Base-by-base conservation (phyloP, 2,797 vertebrate genomes). In the Avahi laniger region DNA sequence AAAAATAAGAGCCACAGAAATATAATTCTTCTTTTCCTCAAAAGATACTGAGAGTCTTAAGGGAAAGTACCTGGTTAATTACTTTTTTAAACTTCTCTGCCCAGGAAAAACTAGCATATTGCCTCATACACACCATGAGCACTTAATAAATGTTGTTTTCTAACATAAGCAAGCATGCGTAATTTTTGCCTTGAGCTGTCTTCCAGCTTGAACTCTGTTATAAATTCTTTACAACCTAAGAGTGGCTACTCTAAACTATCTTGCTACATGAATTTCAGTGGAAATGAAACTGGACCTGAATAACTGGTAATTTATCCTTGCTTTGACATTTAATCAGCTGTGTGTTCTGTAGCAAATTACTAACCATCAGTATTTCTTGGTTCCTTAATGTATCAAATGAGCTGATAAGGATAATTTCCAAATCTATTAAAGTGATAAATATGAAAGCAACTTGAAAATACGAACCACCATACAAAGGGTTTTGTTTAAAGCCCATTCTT, bases 401-500 rank as follows among this genome's bases (percentile, higher is more conserved):
- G 61, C 20, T 57, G 4, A 57, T 79, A 82, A 33, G 5, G 17
- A 41, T 70, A 72, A 91, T 96, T 93, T 86, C 26, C 28, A 76
- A 88, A 92, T 96, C 2, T 72, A 7, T 70, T 95, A 38, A 83
- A 95, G 85, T 91, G 17, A 89, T 85, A 76, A 83, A 67, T 93
- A 75, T 65, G 61, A 95, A 96, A 95, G 17, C 54, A 75, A 89
- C 30, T 89, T 91, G 26, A 92, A 90, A 88, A 72, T 50, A 75
- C 57, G 83, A 91, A 48, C 22, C 20, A 92, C 35, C 38, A 73
- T 63, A 54, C 48, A 65, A 93, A 91, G 15, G 4, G n/a, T 85
- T 95, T 94, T 86, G 17, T 95, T 95, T 89, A 78, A 91, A 96
- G 59, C 61, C 18, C 67, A 43, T 91, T 94, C 41, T 67, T 73